A percentile compares a stretch with the other conserved stretches of the same genome.
Evolutionary conservation across 2,113 vertebrate species (phyloP).

Genomic region (Epinephelus cyanopodus): DNA sequence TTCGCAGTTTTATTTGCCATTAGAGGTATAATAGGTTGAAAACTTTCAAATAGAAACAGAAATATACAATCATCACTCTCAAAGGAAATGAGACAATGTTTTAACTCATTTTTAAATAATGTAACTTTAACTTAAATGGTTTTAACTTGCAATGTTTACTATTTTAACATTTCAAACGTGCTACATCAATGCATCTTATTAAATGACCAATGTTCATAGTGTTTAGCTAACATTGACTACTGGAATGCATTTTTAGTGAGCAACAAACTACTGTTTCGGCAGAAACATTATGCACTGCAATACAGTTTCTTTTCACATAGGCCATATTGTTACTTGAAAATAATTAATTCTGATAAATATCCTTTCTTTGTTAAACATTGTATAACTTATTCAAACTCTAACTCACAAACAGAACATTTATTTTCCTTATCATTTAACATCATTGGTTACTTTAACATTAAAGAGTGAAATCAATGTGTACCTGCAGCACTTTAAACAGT

Average conservation of each 20-base stretch:
- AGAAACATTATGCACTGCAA: background rate
- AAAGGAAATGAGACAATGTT: too few relatives aligned
- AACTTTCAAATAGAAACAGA: too few relatives aligned
- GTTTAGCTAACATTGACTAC: background rate
- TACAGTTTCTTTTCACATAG: background rate
- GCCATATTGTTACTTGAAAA: conserved; percentile 13
- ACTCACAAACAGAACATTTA: background rate
- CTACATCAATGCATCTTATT: background rate
- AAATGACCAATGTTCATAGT: background rate
- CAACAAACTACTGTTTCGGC: background rate
- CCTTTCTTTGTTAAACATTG: background rate
- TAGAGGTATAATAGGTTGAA: too few relatives aligned
- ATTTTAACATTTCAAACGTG: conserved; percentile 2
- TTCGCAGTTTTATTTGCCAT: too few relatives aligned
- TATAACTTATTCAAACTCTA: background rate
- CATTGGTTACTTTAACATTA: too few relatives aligned
- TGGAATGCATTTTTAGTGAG: conserved; percentile 3
- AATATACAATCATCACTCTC: too few relatives aligned
- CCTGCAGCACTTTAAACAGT: too few relatives aligned
- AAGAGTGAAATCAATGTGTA: too few relatives aligned
- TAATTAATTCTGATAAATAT: background rate
- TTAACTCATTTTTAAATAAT: too few relatives aligned
- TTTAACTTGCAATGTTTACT: too few relatives aligned
- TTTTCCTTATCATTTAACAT: too few relatives aligned
- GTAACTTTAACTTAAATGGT: too few relatives aligned